phyloP scores from a whole-genome alignment of 2,113 vertebrate genomes.

The Mormyrus iriodes region DNA sequence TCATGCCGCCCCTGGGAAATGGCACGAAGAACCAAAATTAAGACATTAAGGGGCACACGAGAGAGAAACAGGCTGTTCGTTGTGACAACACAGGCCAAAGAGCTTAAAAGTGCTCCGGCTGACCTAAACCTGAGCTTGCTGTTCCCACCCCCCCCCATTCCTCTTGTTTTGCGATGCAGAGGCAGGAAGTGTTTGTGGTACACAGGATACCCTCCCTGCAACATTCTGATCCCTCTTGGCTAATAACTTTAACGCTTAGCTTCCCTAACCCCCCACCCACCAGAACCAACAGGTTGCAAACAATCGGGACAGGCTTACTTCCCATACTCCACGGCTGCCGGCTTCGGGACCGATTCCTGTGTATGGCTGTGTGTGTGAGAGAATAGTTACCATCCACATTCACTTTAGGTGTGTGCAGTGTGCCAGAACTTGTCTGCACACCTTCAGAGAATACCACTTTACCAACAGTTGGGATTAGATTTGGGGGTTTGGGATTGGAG shows the following conservation, averaged over 20 bases:
- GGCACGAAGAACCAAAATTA: neutral
- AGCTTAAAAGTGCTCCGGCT: neutral
- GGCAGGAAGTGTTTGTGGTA: conserved; percentile 56
- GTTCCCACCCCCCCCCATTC: neutral
- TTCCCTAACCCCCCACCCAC: conserved; percentile 34
- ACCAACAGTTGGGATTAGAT: neutral
- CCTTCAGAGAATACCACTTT: neutral
- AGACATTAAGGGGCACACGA: neutral
- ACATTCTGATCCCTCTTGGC: conserved; percentile 45
- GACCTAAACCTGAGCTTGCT: neutral
- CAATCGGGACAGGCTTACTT: conserved; percentile 44
- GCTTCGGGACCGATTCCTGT: conserved; percentile 42
- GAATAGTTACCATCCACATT: neutral
- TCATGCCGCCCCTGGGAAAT: neutral
- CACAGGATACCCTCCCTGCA: conserved; percentile 49
- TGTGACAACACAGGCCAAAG: neutral
- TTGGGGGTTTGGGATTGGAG: neutral
- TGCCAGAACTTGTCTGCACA: neutral
- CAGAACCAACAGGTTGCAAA: conserved; percentile 21
- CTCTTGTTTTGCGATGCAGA: conserved; percentile 37
- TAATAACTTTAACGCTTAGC: conserved; percentile 65
- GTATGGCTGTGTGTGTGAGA: conserved; percentile 8
- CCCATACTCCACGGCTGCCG: conserved; percentile 25
- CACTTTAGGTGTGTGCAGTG: neutral
- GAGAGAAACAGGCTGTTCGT: neutral